A percentile compares a stretch with the other conserved stretches of the same genome.
Evolutionary conservation across 1,140 invertebrate genomes (phyloP).

Genomic region (Drosophila suzukii): DNA sequence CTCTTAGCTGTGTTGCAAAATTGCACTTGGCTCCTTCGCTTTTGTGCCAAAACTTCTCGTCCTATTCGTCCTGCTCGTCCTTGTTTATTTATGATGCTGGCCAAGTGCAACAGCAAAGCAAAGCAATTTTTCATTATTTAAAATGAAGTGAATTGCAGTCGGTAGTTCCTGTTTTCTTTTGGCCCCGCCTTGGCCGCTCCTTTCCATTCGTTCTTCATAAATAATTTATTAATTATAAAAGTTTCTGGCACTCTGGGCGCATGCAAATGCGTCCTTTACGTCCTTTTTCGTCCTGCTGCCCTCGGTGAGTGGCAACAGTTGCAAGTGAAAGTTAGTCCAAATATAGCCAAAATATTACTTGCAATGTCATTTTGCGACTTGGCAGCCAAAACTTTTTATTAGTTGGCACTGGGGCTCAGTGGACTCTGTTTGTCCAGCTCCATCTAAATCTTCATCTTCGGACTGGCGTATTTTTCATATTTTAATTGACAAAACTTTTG

Average conservation of each 20-base stretch:
- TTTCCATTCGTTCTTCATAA: slow-evolving; percentile 79
- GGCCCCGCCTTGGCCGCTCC: slow-evolving; percentile 28
- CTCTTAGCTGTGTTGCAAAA: slow-evolving; percentile 13
- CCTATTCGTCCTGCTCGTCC: slow-evolving; percentile 14
- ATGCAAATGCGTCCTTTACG: slow-evolving; percentile 55
- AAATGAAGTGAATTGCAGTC: slow-evolving; percentile 79
- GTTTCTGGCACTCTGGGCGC: slow-evolving; percentile 69
- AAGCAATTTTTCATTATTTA: slow-evolving; percentile 81
- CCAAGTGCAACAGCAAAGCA: slow-evolving; percentile 44
- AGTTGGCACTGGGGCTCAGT: slow-evolving; percentile 57
- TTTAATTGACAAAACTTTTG: slow-evolving; percentile 82
- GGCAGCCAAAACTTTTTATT: slow-evolving; percentile 78
- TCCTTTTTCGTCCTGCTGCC: no score
- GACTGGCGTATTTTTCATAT: slow-evolving; percentile 74
- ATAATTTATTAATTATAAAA: slow-evolving; percentile 83
- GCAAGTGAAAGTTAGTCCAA: slow-evolving; percentile 68
- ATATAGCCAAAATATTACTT: slow-evolving; percentile 72
- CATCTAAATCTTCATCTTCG: slow-evolving; percentile 16
- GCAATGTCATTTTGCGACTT: slow-evolving; percentile 77
- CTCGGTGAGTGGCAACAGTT: slow-evolving; percentile 64
- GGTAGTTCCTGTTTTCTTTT: slow-evolving; percentile 25
- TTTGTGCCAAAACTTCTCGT: slow-evolving; percentile 12
- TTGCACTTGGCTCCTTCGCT: slow-evolving; percentile 18
- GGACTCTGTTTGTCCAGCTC: slow-evolving; percentile 22
- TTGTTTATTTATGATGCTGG: slow-evolving; percentile 75